Evolutionary conservation across 2,888 invertebrate species (phyloP), one percentile per base, ranked within the genome.

Genomic region (Hyposoter didymator): DNA sequence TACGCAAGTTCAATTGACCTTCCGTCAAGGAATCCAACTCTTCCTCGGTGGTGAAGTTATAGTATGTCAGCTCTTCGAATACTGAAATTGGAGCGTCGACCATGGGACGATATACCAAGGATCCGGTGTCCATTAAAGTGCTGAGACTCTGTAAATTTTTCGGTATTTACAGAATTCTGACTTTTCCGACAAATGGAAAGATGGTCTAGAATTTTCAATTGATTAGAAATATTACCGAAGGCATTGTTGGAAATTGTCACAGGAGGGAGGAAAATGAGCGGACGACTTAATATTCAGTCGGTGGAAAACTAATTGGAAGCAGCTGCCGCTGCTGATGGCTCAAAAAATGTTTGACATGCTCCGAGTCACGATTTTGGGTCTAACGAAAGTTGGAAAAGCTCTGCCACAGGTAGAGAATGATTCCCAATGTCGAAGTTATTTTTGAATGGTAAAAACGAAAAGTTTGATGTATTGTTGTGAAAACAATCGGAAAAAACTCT

Each of bases 31-130:
- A 86, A 0, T 94, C 95, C 6, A 94, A 91, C 47, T 95, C 94
- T 0, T 94, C 94, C 0, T 95, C 88, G 8, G 89, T 93, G 0
- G 95, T 94, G 59, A 93, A 91, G 84, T 94, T 93, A 12, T 95
- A 94, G 8, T 94, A 94, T 0, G 95, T 94, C 7, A 96, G 89
- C 43, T 95, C 93, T 87, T 95, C 94, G 52, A 97, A 89, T 0
- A 95, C 95, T 1, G 94, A 93, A 14, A 96, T 84, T 0, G 97
- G 95, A 84, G 95, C 94, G 66, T 95, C 94, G 0, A 97, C 97
- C 28, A 95, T 95, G 10, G 96, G 95, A 75, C 96, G 93, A 91
- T 96, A 97, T 0, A 95, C 93, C 32, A 95, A 90, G 0, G 88
- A 88, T 39, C 89, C 90, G 0, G 93, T 89, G 0, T 88, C 88